Base-by-base conservation (phyloP, 2,888 invertebrate species). In the Eilema depressum region DNA sequence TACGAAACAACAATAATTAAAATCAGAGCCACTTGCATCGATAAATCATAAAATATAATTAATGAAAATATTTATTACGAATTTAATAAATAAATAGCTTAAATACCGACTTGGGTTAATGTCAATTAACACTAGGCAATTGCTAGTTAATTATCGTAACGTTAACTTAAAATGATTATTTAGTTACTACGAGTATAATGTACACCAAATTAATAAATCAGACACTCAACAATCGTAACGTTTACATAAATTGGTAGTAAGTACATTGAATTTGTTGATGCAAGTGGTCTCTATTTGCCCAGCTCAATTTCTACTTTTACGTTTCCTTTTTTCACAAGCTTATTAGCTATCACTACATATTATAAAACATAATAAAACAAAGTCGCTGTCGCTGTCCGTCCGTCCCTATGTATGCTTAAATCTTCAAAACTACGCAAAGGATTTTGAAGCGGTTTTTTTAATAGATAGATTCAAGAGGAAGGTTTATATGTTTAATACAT, bases 291-390 rank as follows among this genome's bases (percentile, higher is more conserved):
- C 10, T 37, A 37, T 12, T 41, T 41, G 14, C 20, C 17, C 37
- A 41, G 33, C 66, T 37, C 59, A 66, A 57, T 66, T 59, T 59
- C 57, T 66, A 59, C 37, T 57, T 66, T 26, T 59, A 25, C 37
- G 33, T 66, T 59, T 17, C 7, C 20, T 10, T 0, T 66, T 33
- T 59, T 47, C 20, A 4, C 20, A 47, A 47, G 17, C 20, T 7
- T 20, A 1, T 20, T 7, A 20, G 7, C 5, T 47, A 41, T 41
- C n/a, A n/a, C n/a, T n/a, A n/a, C n/a, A n/a, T n/a, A n/a, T n/a
- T n/a, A n/a, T n/a, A n/a, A n/a, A n/a, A n/a, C n/a, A n/a, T n/a
- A n/a, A n/a, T n/a, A n/a, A n/a, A n/a, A n/a, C n/a, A n/a, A n/a
- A n/a, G n/a, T n/a, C n/a, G n/a, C n/a, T n/a, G n/a, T n/a, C n/a